Evolutionary conservation across 2,113 vertebrate genomes (phyloP), one percentile per base, ranked within the genome.

Genomic region (Coryphaenoides rupestris): DNA sequence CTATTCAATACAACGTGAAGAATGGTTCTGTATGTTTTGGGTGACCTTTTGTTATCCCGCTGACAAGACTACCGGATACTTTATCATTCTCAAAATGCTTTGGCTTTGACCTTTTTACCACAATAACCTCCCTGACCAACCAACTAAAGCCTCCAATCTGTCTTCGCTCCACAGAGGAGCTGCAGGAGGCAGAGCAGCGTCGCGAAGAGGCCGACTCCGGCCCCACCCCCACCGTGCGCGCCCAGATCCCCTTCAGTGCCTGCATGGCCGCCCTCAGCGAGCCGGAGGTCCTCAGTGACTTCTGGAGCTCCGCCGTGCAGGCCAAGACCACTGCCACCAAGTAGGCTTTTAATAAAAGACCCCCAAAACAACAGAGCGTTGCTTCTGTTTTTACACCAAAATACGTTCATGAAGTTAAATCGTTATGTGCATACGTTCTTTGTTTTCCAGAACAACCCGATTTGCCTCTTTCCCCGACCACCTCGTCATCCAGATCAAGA

Each of bases 401-500:
- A n/a, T n/a, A 17, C 2, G 3, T 4, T 60, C 60, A 3, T 52
- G 1, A 66, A 21, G 49, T 21, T 54, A 69, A 50, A 74, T 60
- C n/a, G 40, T 23, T 9, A 0, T 19, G 45, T 59, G 47, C 68
- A 6, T 12, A 40, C 33, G 7, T 40, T 75, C 33, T 69, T 16
- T 7, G 63, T 65, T 67, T 5, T 50, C 13, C 85, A 99, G 97
- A 91, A 98, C 93, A 0, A 98, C 96, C 13, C 92, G 95, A 19
- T 99, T 99, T 70, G 96, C 96, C 82, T 99, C 97, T 63, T 99
- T 98, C 85, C 96, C 97, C 0, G 96, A 99, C 85, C 94, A 98
- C 85, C 90, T 99, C 82, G 95, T 99, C 69, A 98, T 99, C 82
- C 97, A 98, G 86, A 96, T 99, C 77, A 99, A 99, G 92, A 99